Evolutionary conservation across 2,113 vertebrate genomes (phyloP).

Genomic region (Phycodurus eques): DNA sequence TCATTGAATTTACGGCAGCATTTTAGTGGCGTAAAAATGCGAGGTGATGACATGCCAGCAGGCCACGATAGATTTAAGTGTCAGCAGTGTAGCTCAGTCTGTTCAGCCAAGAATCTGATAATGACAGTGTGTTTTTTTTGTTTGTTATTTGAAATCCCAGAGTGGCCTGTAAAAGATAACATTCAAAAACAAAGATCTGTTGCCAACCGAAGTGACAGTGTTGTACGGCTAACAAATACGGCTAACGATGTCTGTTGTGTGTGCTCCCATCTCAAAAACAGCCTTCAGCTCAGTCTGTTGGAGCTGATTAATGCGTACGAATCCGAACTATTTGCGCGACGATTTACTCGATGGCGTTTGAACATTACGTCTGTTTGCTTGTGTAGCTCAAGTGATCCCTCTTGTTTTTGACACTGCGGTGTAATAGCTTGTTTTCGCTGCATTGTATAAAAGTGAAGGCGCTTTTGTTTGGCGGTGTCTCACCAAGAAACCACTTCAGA

Average conservation of each 20-base stretch:
- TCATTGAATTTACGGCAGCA: not conserved
- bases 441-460: not conserved
- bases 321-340: conserved; percentile 11
- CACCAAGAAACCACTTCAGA: conserved; percentile 28
- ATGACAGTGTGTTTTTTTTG: not conserved
- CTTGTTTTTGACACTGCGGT: conserved; percentile 14
- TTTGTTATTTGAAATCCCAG: not conserved
- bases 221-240: not conserved
- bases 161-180: not conserved
- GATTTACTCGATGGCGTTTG: conserved; percentile 13
- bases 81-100: not conserved
- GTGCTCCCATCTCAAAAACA: not conserved
- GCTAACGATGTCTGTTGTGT: not conserved
- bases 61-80: not conserved
- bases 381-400: conserved; percentile 19
- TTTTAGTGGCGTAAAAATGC: not conserved
- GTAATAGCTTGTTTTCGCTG: conserved; percentile 17
- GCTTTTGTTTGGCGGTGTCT: conserved; percentile 25
- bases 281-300: not conserved
- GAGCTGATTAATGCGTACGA: conserved; percentile 10
- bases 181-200: not conserved
- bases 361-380: conserved; percentile 13
- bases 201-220: not conserved
- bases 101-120: not conserved
- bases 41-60: not conserved